Percentiles rank a stretch among this genome's conserved stretches.
phyloP scores from a whole-genome alignment of 2,888 invertebrate genomes.

The Drosophila diplacantha region DNA sequence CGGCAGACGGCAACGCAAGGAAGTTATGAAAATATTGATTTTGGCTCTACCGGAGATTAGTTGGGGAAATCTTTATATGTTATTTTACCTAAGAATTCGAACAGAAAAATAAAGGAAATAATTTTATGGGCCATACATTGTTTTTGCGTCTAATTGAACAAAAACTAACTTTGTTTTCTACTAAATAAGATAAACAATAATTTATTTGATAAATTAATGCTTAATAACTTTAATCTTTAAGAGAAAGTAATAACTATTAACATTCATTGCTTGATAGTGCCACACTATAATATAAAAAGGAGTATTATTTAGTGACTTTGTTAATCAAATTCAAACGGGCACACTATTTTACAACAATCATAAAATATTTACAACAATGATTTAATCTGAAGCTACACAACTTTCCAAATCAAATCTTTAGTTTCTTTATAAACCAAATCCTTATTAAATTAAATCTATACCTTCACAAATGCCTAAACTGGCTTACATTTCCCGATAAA shows the following conservation, averaged over 20 bases:
- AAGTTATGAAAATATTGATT: conserved; percentile 34
- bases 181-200: background rate
- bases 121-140: background rate
- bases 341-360: no score
- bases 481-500: background rate
- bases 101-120: background rate
- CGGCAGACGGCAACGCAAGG: conserved; percentile 6
- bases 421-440: background rate
- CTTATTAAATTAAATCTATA: background rate
- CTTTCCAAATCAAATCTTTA: background rate
- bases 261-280: background rate
- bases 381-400: no score
- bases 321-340: background rate
- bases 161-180: background rate
- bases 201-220: background rate
- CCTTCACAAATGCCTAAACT: background rate
- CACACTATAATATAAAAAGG: background rate
- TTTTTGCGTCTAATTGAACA: background rate
- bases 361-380: no score
- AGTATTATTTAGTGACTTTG: background rate
- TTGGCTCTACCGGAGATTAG: conserved; percentile 9
- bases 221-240: background rate
- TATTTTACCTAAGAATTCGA: background rate
- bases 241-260: background rate
- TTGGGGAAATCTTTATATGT: conserved; percentile 6